Percentiles rank a stretch among this genome's conserved stretches.
phyloP scores from a whole-genome alignment of 2,113 vertebrate species.

The Echinops telfairi region DNA sequence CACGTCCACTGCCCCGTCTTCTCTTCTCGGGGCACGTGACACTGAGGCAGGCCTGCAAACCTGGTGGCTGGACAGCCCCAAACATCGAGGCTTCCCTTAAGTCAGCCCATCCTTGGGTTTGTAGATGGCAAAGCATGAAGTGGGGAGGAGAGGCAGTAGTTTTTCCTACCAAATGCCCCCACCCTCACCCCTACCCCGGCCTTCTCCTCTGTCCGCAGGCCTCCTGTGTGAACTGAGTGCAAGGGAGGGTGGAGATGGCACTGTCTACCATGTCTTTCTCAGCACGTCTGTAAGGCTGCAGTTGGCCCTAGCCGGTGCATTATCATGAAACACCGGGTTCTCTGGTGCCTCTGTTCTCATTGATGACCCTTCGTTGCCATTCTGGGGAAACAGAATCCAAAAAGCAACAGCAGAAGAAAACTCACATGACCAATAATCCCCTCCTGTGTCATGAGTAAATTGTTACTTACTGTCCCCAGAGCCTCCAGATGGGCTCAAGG shows the following conservation, averaged over 20 bases:
- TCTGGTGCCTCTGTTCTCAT: slow-evolving; percentile 9
- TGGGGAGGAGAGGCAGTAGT: neutral
- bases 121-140: neutral
- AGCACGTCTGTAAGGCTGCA: neutral
- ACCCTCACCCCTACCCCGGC: too few species aligned
- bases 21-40: neutral
- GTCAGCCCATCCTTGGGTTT: neutral
- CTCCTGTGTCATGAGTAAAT: neutral
- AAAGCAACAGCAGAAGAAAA: neutral
- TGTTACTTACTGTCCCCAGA: neutral
- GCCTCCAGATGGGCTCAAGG: neutral
- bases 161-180: neutral
- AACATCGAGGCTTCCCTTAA: neutral
- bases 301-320: neutral
- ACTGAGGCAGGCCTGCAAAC: too few species aligned
- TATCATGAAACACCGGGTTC: neutral
- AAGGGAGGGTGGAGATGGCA: neutral
- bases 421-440: neutral
- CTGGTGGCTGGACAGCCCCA: too few species aligned
- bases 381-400: neutral
- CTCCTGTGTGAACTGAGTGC: too few species aligned
- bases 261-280: neutral
- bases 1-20: neutral
- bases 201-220: neutral
- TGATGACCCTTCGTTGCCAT: neutral